Evolutionary conservation across 1,140 invertebrate genomes (phyloP), one percentile per base, ranked within the genome.

Genomic region (Papilio aristodemus): DNA sequence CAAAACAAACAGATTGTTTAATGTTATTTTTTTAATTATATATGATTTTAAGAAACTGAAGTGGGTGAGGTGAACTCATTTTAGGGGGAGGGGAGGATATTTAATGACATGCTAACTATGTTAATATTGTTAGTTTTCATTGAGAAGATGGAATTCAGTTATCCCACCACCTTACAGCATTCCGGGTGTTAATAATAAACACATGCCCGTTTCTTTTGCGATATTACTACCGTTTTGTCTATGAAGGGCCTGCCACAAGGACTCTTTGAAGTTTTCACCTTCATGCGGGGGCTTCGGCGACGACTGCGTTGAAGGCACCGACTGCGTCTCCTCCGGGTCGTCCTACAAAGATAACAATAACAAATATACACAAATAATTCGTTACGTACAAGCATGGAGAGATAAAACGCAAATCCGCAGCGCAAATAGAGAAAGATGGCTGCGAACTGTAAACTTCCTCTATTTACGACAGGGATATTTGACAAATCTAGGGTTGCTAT

Each of bases 221-320:
- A 74, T 19, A 59, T 38, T 60, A 32, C 62, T 75, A 92, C 91
- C 91, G 70, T 92, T 92, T 81, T 89, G 88, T 74, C 84, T 87
- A 79, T 91, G 90, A 27, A 92, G 79, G 0, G 90, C 91, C 67
- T 92, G 89, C 91, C 91, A 92, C 57, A 92, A 79, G 5, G 90
- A 85, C 59, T 92, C 90, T 70, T 91, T 90, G 63, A 91, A 89
- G 37, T 76, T 79, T 63, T 90, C 83, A 64, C 76, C 80, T 46
- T 90, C 86, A 59, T 82, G 85, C 8, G 84, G 77, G 14, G 88
- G 91, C 22, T 87, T 84, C 6, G 90, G 90, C 9, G 90, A 91
- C 9, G 90, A 92, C 77, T 90, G 87, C 17, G 85, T 76, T 11
- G 89, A 91, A 11, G 87, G 77, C 38, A 89, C 89, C 17, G 89